A percentile compares a stretch with the other conserved stretches of the same genome.
Conservation (phyloP, 2,113 vertebrate genomes). For the Sakesphorus luctuosus region DNA sequence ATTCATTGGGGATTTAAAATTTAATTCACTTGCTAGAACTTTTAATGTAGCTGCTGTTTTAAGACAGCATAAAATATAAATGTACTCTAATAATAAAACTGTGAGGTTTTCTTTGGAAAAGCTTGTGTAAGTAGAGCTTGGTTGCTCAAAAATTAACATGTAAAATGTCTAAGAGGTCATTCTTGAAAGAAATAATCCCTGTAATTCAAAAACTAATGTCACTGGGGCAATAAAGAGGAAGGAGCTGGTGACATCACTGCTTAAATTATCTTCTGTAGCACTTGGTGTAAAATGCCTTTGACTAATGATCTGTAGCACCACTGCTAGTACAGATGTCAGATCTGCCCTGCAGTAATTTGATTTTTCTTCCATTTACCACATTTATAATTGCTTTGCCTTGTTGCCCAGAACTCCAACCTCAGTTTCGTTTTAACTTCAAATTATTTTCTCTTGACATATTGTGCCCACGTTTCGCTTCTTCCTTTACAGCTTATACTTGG, state of each 20-base stretch:
- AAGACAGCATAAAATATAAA: slow-evolving; percentile 13
- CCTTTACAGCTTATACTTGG: neutral
- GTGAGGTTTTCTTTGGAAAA: neutral
- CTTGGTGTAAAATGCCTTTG: neutral
- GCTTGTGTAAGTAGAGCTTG: neutral
- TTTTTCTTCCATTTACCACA: slow-evolving; percentile 2
- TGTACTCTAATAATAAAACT: neutral
- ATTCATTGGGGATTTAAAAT: slow-evolving; percentile 44
- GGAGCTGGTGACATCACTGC: neutral
- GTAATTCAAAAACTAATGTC: neutral
- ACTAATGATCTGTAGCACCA: neutral
- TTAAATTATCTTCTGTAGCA: neutral
- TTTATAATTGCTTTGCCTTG: neutral
- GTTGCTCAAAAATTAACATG: neutral
- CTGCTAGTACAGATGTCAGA: neutral
- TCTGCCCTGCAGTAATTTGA: neutral
- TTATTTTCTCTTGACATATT: neutral
- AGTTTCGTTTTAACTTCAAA: neutral
- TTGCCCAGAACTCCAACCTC: neutral
- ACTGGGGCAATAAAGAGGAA: neutral
- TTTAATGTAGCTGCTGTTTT: neutral
- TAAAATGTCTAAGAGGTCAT: neutral
- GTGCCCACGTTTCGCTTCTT: neutral
- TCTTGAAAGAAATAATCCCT: neutral
- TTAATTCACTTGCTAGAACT: slow-evolving; percentile 21